phyloP scores from a whole-genome alignment of 2,888 invertebrate species.

The Cyclophora punctaria region DNA sequence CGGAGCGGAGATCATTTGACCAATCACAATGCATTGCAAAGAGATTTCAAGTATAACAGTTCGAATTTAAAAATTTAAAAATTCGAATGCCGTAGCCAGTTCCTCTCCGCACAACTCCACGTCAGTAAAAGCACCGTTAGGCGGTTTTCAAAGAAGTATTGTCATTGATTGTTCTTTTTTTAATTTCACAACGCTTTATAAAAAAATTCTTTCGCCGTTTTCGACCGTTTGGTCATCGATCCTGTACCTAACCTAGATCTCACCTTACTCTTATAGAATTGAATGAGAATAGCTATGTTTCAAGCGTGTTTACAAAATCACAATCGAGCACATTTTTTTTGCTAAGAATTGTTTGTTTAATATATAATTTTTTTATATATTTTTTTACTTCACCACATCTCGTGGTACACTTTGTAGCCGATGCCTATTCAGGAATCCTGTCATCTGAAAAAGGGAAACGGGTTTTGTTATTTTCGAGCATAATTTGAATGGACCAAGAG shows the following conservation, averaged over 20 bases:
- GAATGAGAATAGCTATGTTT: constrained; percentile 33
- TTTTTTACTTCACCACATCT: constrained; percentile 41
- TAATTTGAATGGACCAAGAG: too few species aligned
- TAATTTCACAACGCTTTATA: constrained; percentile 68
- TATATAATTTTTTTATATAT: constrained; percentile 18
- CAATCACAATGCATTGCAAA: too few species aligned
- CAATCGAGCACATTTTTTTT: constrained; percentile 48
- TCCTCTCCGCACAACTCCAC: too few species aligned
- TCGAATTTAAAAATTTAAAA: background rate
- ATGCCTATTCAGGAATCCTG: constrained; percentile 63
- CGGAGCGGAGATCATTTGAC: too few species aligned
- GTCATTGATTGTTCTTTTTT: constrained; percentile 45
- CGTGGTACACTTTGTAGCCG: constrained; percentile 62
- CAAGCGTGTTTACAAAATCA: constrained; percentile 44
- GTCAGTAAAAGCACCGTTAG: too few species aligned
- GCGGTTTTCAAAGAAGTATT: constrained; percentile 29
- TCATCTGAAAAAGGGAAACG: constrained; percentile 53
- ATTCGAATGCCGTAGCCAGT: constrained; percentile 2
- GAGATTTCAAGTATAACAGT: background rate
- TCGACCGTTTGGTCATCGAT: constrained; percentile 30
- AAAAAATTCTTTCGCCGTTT: constrained; percentile 56
- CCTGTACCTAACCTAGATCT: constrained; percentile 24
- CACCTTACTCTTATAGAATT: constrained; percentile 34
- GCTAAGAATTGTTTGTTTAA: constrained; percentile 30
- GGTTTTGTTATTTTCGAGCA: too few species aligned